Evolutionary conservation across 1,140 invertebrate genomes (phyloP).

Genomic region (Chironomus striatipennis): DNA sequence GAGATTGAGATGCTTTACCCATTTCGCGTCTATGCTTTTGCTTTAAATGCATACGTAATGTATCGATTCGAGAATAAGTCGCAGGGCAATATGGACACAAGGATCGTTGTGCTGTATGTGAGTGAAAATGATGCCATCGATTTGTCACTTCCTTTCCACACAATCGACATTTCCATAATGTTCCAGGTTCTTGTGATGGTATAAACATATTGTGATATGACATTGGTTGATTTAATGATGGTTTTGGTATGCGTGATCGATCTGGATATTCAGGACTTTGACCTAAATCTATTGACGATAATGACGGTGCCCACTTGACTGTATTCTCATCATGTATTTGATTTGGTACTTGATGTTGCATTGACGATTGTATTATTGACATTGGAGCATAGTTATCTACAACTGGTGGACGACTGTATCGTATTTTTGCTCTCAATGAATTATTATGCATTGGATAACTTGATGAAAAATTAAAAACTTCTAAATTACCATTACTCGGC

Average conservation of each 20-base stretch:
- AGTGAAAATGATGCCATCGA: slow-evolving; percentile 79
- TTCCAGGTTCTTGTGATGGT: slow-evolving; percentile 53
- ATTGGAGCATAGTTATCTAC: not conserved
- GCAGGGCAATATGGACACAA: slow-evolving; percentile 74
- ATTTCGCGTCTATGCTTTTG: slow-evolving; percentile 52
- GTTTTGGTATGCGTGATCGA: not conserved
- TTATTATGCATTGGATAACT: slow-evolving; percentile 9
- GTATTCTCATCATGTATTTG: not conserved
- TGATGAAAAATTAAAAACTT: not conserved
- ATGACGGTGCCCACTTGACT: not conserved
- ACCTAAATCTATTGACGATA: not conserved
- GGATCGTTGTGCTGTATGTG: slow-evolving; percentile 66
- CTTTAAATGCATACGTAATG: slow-evolving; percentile 63
- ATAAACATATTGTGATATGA: slow-evolving; percentile 75
- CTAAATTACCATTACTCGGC: slow-evolving; percentile 4
- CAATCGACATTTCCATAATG: slow-evolving; percentile 65
- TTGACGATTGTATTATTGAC: not conserved
- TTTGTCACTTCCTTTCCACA: slow-evolving; percentile 79
- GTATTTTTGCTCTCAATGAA: slow-evolving; percentile 4
- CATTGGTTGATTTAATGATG: slow-evolving; percentile 42
- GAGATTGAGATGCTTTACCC: slow-evolving; percentile 36
- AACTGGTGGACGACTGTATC: slow-evolving; percentile 3
- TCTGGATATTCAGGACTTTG: not conserved
- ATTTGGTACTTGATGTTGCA: not conserved
- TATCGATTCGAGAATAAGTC: slow-evolving; percentile 77